Evolutionary conservation across 2,113 vertebrate genomes (phyloP).

Genomic region (Furnarius figulus): DNA sequence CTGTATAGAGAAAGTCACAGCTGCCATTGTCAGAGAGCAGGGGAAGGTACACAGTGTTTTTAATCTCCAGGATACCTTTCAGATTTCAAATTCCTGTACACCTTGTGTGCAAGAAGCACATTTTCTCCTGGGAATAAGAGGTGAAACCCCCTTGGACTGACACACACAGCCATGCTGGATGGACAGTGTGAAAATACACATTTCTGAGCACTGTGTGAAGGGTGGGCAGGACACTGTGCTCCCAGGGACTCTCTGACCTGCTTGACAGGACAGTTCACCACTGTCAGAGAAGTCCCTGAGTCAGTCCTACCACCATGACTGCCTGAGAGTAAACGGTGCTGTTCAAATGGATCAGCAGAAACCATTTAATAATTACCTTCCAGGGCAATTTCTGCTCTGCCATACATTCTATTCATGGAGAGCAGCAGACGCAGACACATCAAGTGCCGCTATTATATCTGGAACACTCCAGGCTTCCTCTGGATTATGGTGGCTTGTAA

Average conservation of each 20-base stretch:
- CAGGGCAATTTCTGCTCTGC: conserved; percentile 21
- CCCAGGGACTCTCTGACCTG: neutral
- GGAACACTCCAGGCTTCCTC: conserved; percentile 32
- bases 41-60: neutral
- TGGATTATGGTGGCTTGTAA: neutral
- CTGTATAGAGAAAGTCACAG: neutral
- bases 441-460: neutral
- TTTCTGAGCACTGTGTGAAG: neutral
- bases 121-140: neutral
- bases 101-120: neutral
- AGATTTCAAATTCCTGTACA: neutral
- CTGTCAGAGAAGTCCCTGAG: neutral
- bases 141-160: neutral
- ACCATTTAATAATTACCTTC: conserved; percentile 39
- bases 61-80: neutral
- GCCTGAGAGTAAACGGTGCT: neutral
- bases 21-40: neutral
- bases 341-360: conserved; percentile 17
- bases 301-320: neutral
- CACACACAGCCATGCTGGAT: neutral
- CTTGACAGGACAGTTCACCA: neutral
- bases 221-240: neutral
- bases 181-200: neutral
- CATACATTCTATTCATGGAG: neutral
- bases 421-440: neutral